phyloP scores from a whole-genome alignment of 2,113 vertebrate species.

The Sylvilagus bachmani region DNA sequence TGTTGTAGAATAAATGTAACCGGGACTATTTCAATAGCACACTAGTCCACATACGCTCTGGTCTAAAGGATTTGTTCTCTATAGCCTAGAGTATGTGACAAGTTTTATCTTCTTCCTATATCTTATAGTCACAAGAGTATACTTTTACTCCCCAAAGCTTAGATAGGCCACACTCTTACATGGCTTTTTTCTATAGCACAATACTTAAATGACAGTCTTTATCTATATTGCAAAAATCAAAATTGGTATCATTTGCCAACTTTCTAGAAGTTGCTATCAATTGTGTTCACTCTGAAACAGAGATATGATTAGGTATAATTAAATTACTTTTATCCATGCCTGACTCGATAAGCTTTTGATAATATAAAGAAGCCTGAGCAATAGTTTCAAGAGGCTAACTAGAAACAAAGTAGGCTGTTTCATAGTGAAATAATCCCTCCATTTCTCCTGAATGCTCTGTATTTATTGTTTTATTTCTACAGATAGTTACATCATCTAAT shows the following conservation, averaged over 20 bases:
- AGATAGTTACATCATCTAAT: not conserved
- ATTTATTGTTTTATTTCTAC: constrained; percentile 30
- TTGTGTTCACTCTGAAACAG: not conserved
- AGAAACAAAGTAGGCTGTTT: not conserved
- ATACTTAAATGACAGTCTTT: constrained; percentile 31
- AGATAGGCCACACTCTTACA: constrained; percentile 2
- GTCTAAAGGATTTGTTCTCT: constrained; percentile 26
- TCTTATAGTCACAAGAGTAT: not conserved
- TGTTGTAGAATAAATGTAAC: constrained; percentile 28
- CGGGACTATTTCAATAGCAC: not conserved
- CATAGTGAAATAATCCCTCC: constrained; percentile 8
- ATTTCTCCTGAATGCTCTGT: not conserved
- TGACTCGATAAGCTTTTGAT: not conserved
- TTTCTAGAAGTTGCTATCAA: constrained; percentile 1
- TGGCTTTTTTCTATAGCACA: not conserved
- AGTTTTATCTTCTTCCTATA: constrained; percentile 35
- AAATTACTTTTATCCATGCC: not conserved
- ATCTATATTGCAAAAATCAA: not conserved
- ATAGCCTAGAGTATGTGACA: not conserved
- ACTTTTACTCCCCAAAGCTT: constrained; percentile 15
- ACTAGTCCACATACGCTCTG: not conserved
- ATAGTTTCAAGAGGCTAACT: not conserved
- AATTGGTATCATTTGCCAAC: not conserved
- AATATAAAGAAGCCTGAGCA: not conserved
- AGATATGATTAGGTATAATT: not conserved